phyloP scores from a whole-genome alignment of 2,797 vertebrate species.

The Glyptemys insculpta region DNA sequence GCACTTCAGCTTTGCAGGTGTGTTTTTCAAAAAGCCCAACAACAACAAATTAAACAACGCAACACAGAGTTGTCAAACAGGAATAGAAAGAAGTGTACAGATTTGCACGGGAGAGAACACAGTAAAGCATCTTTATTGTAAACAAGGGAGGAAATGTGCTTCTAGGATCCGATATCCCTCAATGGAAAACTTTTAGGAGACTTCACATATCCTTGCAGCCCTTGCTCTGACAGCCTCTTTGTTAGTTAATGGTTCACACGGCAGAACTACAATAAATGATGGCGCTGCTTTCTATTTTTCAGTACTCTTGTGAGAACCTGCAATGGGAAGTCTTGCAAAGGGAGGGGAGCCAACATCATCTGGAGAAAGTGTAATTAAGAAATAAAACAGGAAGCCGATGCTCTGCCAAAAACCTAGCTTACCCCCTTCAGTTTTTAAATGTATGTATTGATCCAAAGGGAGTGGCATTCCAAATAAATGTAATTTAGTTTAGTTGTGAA shows the following conservation, averaged over 20 bases:
- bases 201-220: slow-evolving; percentile 5
- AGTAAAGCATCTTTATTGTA: rapidly evolving
- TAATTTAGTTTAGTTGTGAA: slow-evolving; percentile 46
- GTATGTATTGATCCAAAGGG: slow-evolving; percentile 44
- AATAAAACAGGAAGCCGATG: neutral
- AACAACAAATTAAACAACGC: neutral
- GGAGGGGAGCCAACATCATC: neutral
- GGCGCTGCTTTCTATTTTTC: neutral
- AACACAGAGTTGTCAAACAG: neutral
- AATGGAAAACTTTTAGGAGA: neutral
- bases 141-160: neutral
- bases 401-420: neutral
- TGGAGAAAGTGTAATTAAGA: neutral
- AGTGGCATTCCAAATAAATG: neutral
- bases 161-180: neutral
- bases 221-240: neutral
- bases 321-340: neutral
- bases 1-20: neutral
- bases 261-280: neutral
- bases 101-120: neutral
- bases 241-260: slow-evolving; percentile 7
- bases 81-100: neutral
- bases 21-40: neutral
- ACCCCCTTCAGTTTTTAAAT: slow-evolving; percentile 40
- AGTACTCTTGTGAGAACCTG: neutral